phyloP scores from a whole-genome alignment of 2,797 vertebrate species.

The Clangula hyemalis region DNA sequence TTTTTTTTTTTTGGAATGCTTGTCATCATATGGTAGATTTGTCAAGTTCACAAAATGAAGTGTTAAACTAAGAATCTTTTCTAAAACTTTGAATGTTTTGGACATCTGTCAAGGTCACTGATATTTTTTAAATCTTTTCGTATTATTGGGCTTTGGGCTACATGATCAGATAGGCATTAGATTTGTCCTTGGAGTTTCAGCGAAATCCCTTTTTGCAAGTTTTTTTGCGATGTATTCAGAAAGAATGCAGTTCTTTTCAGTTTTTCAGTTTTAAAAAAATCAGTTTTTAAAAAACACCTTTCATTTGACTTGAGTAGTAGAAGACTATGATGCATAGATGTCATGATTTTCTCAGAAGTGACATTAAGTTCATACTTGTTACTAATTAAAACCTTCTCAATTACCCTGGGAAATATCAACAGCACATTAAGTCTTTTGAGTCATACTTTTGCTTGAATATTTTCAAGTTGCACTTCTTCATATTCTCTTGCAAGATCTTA shows the following conservation, averaged over 20 bases:
- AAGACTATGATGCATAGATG: conserved; percentile 4
- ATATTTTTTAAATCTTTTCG: not conserved
- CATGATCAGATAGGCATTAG: not conserved
- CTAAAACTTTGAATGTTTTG: not conserved
- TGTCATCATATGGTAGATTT: not conserved
- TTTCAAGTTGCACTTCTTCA: conserved; percentile 71
- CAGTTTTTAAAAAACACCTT: conserved; percentile 6
- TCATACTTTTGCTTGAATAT: conserved; percentile 67
- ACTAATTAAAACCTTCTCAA: conserved; percentile 76
- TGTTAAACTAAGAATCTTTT: not conserved
- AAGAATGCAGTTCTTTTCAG: not conserved
- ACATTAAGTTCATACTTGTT: conserved; percentile 65
- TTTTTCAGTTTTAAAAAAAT: not conserved
- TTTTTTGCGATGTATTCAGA: not conserved
- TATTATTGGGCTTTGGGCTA: not conserved
- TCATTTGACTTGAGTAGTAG: conserved; percentile 34
- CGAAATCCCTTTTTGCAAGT: not conserved
- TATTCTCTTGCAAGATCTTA: conserved; percentile 59
- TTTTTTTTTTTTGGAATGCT: not conserved
- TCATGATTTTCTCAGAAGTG: conserved; percentile 44
- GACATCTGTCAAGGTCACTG: not conserved
- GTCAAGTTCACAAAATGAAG: not conserved
- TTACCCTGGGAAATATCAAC: conserved; percentile 63
- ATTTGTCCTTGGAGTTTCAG: not conserved
- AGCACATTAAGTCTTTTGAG: conserved; percentile 65